These are phyloP conservation scores for Muscicapa comitata DNA, from an alignment of 2,797 vertebrate genomes.

Conservation along the genomic window DNA sequence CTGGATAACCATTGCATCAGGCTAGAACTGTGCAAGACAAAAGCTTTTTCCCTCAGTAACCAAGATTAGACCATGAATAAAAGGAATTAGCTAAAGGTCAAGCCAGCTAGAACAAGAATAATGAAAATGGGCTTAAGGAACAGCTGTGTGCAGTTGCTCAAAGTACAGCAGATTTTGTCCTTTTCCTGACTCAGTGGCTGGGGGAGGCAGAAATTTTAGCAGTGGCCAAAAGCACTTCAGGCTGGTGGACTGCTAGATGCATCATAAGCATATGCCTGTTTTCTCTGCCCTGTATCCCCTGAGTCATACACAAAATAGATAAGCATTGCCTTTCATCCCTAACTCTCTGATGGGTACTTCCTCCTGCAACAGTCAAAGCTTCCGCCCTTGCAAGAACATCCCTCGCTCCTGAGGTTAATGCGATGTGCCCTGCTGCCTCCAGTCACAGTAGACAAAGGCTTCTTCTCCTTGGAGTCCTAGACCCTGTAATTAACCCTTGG, in stretches of 20 bases:
- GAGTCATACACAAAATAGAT: neutral
- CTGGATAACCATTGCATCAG: neutral
- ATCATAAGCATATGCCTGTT: neutral
- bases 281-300: neutral
- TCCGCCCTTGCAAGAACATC: neutral
- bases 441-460: neutral
- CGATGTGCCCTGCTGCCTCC: neutral
- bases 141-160: constrained; percentile 41
- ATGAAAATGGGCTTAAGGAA: constrained; percentile 18
- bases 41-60: neutral
- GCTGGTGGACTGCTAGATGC: neutral
- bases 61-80: constrained; percentile 44
- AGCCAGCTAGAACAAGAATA: constrained; percentile 34
- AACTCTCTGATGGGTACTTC: neutral
- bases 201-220: neutral
- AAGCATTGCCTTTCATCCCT: neutral
- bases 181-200: neutral
- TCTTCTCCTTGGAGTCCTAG: neutral
- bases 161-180: constrained; percentile 18
- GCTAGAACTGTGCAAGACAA: neutral
- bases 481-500: neutral
- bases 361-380: neutral
- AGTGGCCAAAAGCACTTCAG: neutral
- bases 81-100: constrained; percentile 60
- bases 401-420: neutral